Base-by-base conservation (phyloP, 1,140 invertebrate species). In the Venturia canescens region DNA sequence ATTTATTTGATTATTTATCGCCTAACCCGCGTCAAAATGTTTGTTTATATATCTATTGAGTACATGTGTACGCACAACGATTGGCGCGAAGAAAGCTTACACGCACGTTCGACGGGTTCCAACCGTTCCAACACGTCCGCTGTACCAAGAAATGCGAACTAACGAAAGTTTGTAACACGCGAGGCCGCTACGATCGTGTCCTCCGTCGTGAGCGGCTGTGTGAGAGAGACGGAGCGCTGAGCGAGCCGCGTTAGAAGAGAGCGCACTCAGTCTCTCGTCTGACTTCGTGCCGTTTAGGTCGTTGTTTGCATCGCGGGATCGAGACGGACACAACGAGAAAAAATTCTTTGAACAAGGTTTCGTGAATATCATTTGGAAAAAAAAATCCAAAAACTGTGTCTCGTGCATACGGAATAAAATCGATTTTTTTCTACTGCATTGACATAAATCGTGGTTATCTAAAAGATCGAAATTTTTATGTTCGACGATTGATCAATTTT, bases 131-230 rank as follows among this genome's bases (percentile, higher is more conserved):
- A 34, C 3, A 34, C 31, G 31, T 34, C 31, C 31, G 3, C 18
- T n/a, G 21, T n/a, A n/a, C 18, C 16, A 3, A 23, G 18, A n/a
- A 16, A n/a, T n/a, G 21, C n/a, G n/a, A n/a, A 60, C 27, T 66
- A n/a, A 29, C 63, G 63, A 66, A 66, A 66, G 27, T 27, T 66
- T 66, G 80, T 85, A 82, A 84, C 82, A 77, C 80, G 66, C 78
- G 13, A 75, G 75, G 78, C 23, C 57, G 63, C 70, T 80, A 69
- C 57, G 31, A 57, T 67, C 77, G 63, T 27, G 63, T 63, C 15
- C 15, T 18, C 13, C 29, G 23, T 48, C 60, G 66, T 26, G 69
- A 16, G 26, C 48, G 23, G 26, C n/a, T 38, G 48, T 29, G 27
- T 21, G 26, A 31, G 74, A 23, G 27, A 31, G 53, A 77, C 18